A percentile compares a stretch with the other conserved stretches of the same genome.
These are phyloP conservation scores for Empis stercorea DNA, from an alignment of 2,888 invertebrate genomes.

Conservation along the genomic window DNA sequence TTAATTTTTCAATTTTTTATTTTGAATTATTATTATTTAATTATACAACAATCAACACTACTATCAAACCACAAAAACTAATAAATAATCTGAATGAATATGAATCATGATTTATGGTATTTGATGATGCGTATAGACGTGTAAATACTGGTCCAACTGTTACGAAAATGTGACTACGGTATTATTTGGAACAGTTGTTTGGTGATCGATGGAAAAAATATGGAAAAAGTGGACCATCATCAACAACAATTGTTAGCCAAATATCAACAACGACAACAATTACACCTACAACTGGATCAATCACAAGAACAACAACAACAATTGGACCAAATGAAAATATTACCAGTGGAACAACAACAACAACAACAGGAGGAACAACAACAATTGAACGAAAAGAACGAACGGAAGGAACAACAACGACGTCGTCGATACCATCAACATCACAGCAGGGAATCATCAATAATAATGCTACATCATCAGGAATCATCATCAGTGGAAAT, in stretches of 20 bases:
- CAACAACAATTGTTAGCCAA: neutral
- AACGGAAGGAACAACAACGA: neutral
- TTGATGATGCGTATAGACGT: slow-evolving; percentile 8
- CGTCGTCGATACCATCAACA: neutral
- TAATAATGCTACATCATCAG: too few species aligned
- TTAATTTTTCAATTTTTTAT: neutral
- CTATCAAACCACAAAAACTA: neutral
- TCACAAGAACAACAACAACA: neutral
- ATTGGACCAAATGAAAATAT: neutral
- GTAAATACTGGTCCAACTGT: slow-evolving; percentile 39
- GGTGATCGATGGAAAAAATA: slow-evolving; percentile 45
- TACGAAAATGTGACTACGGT: slow-evolving; percentile 61
- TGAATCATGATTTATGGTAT: neutral
- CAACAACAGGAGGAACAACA: neutral
- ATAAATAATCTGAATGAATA: neutral
- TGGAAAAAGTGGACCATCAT: slow-evolving; percentile 22
- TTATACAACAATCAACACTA: too few species aligned
- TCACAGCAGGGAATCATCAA: neutral
- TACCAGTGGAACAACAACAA: neutral
- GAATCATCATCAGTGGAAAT: neutral
- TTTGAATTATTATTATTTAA: too few species aligned
- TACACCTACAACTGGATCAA: neutral
- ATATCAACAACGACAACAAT: neutral
- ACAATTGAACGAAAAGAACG: neutral
- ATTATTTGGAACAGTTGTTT: slow-evolving; percentile 60